Conservation (phyloP, 2,888 invertebrate species). For the Torymus texanus region DNA sequence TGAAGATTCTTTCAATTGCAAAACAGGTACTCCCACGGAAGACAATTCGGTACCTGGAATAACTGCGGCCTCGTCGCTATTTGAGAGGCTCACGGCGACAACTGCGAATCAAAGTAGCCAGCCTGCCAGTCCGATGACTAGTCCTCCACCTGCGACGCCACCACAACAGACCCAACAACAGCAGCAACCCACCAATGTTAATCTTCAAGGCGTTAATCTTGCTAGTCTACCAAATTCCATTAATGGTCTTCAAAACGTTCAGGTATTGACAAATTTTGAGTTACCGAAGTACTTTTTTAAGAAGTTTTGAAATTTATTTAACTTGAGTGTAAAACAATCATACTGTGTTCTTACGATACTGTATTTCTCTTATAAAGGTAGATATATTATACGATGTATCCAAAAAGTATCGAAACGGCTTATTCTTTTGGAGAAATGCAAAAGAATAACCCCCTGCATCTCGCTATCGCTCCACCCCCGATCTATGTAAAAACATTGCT, state of each 20-base stretch:
- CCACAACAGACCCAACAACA: constrained; percentile 38
- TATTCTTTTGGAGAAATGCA: too few species aligned
- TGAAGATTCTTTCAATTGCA: too few species aligned
- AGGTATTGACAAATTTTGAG: constrained; percentile 72
- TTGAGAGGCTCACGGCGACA: constrained; percentile 77
- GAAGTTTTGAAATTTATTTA: too few species aligned
- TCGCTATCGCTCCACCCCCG: too few species aligned
- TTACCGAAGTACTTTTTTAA: too few species aligned
- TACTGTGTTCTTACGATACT: too few species aligned
- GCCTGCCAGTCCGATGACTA: constrained; percentile 79
- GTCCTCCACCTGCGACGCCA: constrained; percentile 75
- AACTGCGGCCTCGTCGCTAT: constrained; percentile 76
- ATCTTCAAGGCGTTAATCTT: constrained; percentile 84
- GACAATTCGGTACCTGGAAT: constrained; percentile 79
- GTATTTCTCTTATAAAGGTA: too few species aligned
- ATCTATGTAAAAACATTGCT: too few species aligned
- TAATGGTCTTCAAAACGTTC: constrained; percentile 86
- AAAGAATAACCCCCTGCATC: too few species aligned
- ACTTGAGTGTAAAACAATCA: too few species aligned
- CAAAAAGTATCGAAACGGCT: too few species aligned
- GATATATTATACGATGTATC: too few species aligned
- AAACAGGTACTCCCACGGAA: constrained; percentile 78
- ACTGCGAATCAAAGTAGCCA: constrained; percentile 69
- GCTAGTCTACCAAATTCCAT: constrained; percentile 80
- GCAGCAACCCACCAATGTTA: constrained; percentile 74